phyloP scores from a whole-genome alignment of 2,113 vertebrate species.

The Oreochromis spilurus region DNA sequence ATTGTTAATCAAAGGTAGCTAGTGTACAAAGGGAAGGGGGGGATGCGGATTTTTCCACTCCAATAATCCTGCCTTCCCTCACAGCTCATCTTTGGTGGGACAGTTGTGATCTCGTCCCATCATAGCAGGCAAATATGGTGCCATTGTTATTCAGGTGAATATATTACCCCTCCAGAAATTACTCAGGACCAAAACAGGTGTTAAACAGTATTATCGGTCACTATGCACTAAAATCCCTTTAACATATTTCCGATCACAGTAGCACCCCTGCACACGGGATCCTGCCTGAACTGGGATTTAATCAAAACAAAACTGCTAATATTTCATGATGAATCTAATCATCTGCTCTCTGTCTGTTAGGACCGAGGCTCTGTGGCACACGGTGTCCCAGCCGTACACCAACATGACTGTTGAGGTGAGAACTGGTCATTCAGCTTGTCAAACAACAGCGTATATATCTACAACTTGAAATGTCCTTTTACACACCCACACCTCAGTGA shows the following conservation, averaged over 20 bases:
- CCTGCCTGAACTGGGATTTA: background rate
- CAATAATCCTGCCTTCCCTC: background rate
- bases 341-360: conserved; percentile 11
- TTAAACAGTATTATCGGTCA: background rate
- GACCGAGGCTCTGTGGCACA: conserved; percentile 79
- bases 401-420: conserved; percentile 82
- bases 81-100: background rate
- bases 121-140: background rate
- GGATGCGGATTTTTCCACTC: background rate
- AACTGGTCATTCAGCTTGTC: background rate
- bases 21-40: background rate
- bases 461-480: background rate
- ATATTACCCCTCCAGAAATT: background rate
- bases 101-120: background rate
- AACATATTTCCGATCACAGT: background rate
- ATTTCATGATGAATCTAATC: background rate
- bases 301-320: background rate
- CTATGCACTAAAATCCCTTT: background rate
- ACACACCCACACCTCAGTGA: background rate
- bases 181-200: background rate
- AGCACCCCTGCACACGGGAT: background rate
- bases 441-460: background rate
- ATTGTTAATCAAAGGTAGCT: background rate
- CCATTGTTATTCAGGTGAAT: background rate
- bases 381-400: conserved; percentile 79